These are phyloP conservation scores for Amphipoea oculea DNA, from an alignment of 2,888 invertebrate species.

Conservation along the genomic window DNA sequence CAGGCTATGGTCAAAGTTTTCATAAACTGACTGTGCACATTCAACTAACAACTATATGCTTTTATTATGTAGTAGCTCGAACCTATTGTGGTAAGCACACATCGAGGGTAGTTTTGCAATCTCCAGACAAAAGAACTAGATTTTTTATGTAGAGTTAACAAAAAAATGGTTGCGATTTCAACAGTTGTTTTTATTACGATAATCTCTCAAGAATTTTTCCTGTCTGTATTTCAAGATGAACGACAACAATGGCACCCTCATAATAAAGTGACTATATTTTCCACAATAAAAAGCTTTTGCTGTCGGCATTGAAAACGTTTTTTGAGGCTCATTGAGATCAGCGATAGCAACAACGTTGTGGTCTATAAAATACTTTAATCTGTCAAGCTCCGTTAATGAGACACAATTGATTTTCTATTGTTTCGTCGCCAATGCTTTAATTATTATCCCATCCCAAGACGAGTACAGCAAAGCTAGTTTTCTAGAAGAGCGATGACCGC, in stretches of 20 bases:
- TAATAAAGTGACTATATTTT: slow-evolving; percentile 53
- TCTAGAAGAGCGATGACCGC: not conserved
- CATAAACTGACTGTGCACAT: slow-evolving; percentile 10
- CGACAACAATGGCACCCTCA: slow-evolving; percentile 5
- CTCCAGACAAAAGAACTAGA: not conserved
- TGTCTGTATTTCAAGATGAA: not conserved
- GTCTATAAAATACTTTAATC: not conserved
- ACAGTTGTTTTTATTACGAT: not conserved
- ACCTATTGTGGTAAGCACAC: slow-evolving; percentile 1
- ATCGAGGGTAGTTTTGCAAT: slow-evolving; percentile 12
- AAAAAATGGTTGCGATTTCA: not conserved
- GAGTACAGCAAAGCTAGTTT: too few species aligned
- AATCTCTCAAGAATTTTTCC: not conserved
- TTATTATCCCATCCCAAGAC: too few species aligned
- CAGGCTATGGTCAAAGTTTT: slow-evolving; percentile 3
- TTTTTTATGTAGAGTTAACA: not conserved
- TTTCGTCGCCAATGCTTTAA: too few species aligned
- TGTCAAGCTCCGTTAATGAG: too few species aligned
- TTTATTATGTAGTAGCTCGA: not conserved
- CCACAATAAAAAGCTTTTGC: slow-evolving; percentile 43
- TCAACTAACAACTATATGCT: slow-evolving; percentile 10
- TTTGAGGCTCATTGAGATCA: slow-evolving; percentile 32
- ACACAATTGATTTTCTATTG: too few species aligned
- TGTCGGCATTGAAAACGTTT: slow-evolving; percentile 37
- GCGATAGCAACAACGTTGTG: not conserved